Base-by-base conservation (phyloP, 2,797 vertebrate genomes). In the Gadopsis bispinosus region DNA sequence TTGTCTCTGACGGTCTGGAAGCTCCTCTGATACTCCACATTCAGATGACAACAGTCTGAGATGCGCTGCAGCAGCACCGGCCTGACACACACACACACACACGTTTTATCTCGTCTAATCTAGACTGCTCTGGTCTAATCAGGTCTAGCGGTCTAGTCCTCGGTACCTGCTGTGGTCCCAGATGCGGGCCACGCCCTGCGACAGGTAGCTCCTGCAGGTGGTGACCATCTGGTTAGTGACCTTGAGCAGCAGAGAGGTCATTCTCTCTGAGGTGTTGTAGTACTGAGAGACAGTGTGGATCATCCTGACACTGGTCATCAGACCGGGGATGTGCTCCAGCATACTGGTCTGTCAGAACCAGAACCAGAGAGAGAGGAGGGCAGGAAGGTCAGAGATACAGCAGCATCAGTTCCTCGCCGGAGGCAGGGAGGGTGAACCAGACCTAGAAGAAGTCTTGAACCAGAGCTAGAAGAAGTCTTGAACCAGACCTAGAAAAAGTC, bases 221-320 rank as follows among this genome's bases (percentile, higher is more conserved):
- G 80, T 90, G 86, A 96, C 94, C 94, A 97, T 96, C 90, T 96
- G 96, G 89, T 97, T 97, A 55, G 96, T 97, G 88, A 97, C 91
- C 90, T 96, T 97, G 39, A 96, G 93, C 78, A 97, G 95, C 83
- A 97, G 95, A 0, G 96, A 95, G 4, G 95, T 97, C 94, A 96
- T 94, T 45, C 77, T 83, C 83, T 97, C 95, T 3, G 96, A 95
- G 0, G 95, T 96, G 89, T 96, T 95, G 90, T 96, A 97, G 90
- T 94, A 94, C 0, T 83, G 93, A 20, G 96, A 97, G 9, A 94
- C 93, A 3, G 83, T 89, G 83, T 95, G 94, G 74, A 96, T 95
- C 95, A 97, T 93, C 62, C 83, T 83, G 82, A 97, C 91, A 45
- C 88, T 93, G 83, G 88, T 94, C 93, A 97, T 94, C 83, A 97